These are phyloP conservation scores for Perizoma affinitatum DNA, from an alignment of 2,888 invertebrate species.

Conservation along the genomic window DNA sequence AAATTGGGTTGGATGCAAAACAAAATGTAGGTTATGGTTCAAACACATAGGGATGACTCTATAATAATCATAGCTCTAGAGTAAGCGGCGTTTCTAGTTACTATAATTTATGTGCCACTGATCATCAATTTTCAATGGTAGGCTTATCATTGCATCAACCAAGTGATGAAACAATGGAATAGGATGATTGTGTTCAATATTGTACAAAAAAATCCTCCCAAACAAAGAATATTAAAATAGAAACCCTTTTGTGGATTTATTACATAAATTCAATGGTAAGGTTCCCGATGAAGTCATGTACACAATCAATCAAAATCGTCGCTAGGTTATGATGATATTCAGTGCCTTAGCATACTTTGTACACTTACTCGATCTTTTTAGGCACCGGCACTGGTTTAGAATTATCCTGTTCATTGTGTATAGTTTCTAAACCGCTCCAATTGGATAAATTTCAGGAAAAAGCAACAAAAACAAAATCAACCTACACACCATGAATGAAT, in stretches of 20 bases:
- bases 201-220: not conserved
- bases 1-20: no score
- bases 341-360: not conserved
- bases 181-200: not conserved
- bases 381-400: slow-evolving; percentile 65
- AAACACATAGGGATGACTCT: no score
- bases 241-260: slow-evolving; percentile 18
- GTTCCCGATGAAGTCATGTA: slow-evolving; percentile 54
- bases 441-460: slow-evolving; percentile 56
- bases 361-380: slow-evolving; percentile 74
- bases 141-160: slow-evolving; percentile 45
- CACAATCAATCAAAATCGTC: slow-evolving; percentile 63
- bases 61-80: no score
- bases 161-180: slow-evolving; percentile 39
- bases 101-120: not conserved
- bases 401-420: slow-evolving; percentile 74
- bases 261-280: slow-evolving; percentile 44
- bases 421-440: slow-evolving; percentile 43
- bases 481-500: slow-evolving; percentile 67
- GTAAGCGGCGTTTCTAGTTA: no score
- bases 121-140: slow-evolving; percentile 12
- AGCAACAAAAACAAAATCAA: slow-evolving; percentile 78
- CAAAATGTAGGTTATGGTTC: no score
- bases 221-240: not conserved
- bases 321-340: slow-evolving; percentile 53